phyloP scores from a whole-genome alignment of 2,797 vertebrate genomes.

The Semaprochilodus insignis region DNA sequence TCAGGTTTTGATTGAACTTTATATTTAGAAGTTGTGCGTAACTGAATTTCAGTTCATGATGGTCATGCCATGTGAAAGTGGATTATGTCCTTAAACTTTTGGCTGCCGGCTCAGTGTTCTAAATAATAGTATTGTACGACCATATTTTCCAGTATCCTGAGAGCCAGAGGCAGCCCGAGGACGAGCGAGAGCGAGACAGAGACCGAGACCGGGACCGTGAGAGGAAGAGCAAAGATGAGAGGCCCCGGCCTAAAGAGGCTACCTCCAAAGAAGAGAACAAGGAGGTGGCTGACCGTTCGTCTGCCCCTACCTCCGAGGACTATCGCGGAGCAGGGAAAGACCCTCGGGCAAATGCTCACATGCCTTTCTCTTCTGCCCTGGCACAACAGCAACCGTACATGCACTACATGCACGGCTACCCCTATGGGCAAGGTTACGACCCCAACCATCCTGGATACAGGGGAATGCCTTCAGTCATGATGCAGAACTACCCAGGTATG shows the following conservation, averaged over 20 bases:
- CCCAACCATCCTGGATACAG: constrained; percentile 93
- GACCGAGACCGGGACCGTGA: constrained; percentile 70
- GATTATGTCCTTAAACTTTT: background rate
- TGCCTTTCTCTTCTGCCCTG: constrained; percentile 90
- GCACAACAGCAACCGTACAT: constrained; percentile 95
- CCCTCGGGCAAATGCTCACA: constrained; percentile 80
- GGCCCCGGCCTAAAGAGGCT: constrained; percentile 81
- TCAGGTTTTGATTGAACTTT: background rate
- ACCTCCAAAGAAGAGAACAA: constrained; percentile 81
- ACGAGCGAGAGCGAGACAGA: constrained; percentile 66
- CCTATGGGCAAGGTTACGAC: constrained; percentile 93
- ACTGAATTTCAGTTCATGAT: background rate
- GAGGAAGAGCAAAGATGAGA: constrained; percentile 87
- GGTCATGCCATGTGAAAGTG: background rate
- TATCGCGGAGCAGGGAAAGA: constrained; percentile 87
- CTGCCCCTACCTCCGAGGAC: constrained; percentile 81
- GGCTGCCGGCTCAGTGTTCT: background rate
- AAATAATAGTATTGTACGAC: constrained; percentile 67
- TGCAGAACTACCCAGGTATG: constrained; percentile 97
- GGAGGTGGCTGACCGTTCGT: constrained; percentile 82
- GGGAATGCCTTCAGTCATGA: constrained; percentile 94
- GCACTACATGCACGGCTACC: constrained; percentile 96
- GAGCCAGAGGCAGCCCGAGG: constrained; percentile 70
- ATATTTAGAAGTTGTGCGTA: background rate
- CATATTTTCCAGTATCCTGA: constrained; percentile 93